These are phyloP conservation scores for Myripristis murdjan DNA, from an alignment of 2,797 vertebrate species.

Conservation along the genomic window DNA sequence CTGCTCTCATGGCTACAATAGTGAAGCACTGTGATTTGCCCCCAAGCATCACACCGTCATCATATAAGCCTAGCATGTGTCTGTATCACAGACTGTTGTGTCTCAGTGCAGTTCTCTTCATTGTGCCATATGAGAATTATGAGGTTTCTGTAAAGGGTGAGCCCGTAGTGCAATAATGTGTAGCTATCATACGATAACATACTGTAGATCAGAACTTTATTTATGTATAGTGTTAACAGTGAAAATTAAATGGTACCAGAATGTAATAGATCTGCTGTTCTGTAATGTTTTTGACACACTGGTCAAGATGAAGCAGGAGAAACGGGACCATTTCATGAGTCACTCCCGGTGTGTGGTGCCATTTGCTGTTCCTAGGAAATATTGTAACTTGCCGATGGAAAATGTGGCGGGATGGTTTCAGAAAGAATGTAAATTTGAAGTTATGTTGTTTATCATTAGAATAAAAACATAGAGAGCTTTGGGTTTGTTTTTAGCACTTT, in stretches of 20 bases:
- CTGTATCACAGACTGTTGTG: conserved; percentile 39
- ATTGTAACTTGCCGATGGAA: conserved; percentile 11
- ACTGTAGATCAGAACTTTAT: conserved; percentile 68
- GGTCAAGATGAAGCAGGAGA: neutral
- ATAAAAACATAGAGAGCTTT: no score
- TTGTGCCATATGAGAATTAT: conserved; percentile 53
- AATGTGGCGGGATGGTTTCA: conserved; percentile 22
- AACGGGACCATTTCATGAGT: conserved; percentile 43
- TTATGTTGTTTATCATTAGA: no score
- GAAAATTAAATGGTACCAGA: conserved; percentile 18
- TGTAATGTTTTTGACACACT: conserved; percentile 20
- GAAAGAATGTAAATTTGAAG: neutral
- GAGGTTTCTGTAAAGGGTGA: conserved; percentile 37
- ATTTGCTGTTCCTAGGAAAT: conserved; percentile 26
- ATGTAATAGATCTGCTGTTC: conserved; percentile 38
- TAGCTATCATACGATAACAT: conserved; percentile 29
- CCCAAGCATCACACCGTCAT: conserved; percentile 9
- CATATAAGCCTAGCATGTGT: conserved; percentile 65
- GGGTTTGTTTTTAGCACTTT: neutral
- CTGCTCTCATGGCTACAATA: conserved; percentile 7
- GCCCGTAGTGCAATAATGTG: conserved; percentile 70
- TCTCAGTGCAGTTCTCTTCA: conserved; percentile 61
- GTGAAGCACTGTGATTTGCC: conserved; percentile 27
- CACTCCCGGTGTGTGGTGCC: conserved; percentile 21
- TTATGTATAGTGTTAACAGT: conserved; percentile 52